Evolutionary conservation across 2,113 vertebrate genomes (phyloP), one percentile per base, ranked within the genome.

Genomic region (Odontesthes bonariensis): DNA sequence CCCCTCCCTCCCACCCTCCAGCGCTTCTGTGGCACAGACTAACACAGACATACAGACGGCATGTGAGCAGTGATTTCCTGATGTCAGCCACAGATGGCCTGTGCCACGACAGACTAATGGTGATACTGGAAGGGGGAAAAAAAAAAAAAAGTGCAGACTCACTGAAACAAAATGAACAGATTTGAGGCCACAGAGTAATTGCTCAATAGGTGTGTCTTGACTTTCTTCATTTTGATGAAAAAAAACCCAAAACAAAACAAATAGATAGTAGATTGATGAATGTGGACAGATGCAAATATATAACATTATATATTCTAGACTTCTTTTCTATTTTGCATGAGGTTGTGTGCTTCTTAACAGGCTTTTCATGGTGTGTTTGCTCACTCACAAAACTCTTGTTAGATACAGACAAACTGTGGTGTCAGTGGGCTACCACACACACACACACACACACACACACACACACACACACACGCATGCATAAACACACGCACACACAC

Each of bases 41-140:
- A 69, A 78, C 3, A 3, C 46, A 79, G 86, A 76, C 79, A 79
- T 74, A 68, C 79, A 81, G 77, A 79, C 73, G 44, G 58, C 71
- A 73, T 86, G 69, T 85, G 84, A 88, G 86, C 90, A 86, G 72
- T 53, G 81, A 87, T 79, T 86, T 87, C 79, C 83, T 80, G 79
- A 89, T 91, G 83, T 86, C 88, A 77, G 57, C 74, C 76, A 55
- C 90, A 87, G 88, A 85, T 90, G 90, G 85, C 74, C 61, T 23
- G 35, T 70, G 83, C 69, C 84, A 82, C 63, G 69, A 32, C 78
- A 77, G n/a, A 88, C 85, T 85, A 83, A 85, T 79, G 47, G 59
- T 7, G 46, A 65, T 17, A 49, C 32, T 73, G 66, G 52, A 49
- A 60, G 10, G 44, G 44, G 16, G 23, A 51, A 32, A 33, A 38